These are phyloP conservation scores for Electrophaes corylata DNA, from an alignment of 2,888 invertebrate species.

Conservation along the genomic window DNA sequence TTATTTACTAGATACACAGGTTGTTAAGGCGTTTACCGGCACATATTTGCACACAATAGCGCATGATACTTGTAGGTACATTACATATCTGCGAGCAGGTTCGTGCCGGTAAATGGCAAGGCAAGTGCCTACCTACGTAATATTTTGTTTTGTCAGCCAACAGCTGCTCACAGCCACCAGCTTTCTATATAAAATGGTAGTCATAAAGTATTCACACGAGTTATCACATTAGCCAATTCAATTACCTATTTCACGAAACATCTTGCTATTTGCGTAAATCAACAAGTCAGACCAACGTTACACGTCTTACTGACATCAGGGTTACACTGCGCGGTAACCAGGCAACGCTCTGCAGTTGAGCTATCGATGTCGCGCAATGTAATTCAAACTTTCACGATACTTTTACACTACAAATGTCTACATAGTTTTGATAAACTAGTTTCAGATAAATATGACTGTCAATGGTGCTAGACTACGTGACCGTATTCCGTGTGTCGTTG, in stretches of 20 bases:
- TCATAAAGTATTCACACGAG: constrained; percentile 1
- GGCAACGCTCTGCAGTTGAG: no score
- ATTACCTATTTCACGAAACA: constrained; percentile 20
- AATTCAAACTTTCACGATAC: no score
- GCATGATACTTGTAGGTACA: neutral
- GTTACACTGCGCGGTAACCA: no score
- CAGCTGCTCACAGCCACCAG: neutral
- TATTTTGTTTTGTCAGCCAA: neutral
- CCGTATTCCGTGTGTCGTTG: no score
- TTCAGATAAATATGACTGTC: no score
- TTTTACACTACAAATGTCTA: no score
- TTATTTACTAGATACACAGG: constrained; percentile 2
- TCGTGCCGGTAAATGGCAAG: neutral
- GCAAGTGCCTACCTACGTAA: neutral
- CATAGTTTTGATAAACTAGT: no score
- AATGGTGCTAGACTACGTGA: no score
- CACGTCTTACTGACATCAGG: no score
- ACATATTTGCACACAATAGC: neutral
- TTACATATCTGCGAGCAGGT: neutral
- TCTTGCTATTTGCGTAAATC: constrained; percentile 41
- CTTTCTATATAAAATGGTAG: neutral
- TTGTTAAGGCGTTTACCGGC: neutral
- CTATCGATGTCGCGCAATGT: no score
- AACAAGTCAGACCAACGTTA: constrained; percentile 33
- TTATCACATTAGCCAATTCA: constrained; percentile 5